Conservation (phyloP, 37 sponge, comb jelly and placozoan species). For the Petrosia ficiformis region DNA sequence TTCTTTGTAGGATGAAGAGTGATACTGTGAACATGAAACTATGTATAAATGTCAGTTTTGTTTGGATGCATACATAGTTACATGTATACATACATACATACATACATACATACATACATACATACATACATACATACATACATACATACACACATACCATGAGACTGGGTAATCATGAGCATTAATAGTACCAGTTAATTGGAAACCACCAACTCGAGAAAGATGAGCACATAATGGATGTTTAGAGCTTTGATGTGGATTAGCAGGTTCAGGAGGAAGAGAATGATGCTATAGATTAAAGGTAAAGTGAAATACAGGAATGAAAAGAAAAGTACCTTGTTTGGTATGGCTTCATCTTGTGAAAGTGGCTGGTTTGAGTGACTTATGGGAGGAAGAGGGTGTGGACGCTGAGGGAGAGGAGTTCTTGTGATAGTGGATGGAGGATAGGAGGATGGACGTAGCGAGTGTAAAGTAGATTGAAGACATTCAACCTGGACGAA, state of each 20-base stretch:
- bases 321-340: conserved; percentile 11
- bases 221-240: conserved; percentile 69
- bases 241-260: conserved; percentile 28
- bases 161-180: conserved; percentile 66
- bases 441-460: conserved; percentile 7
- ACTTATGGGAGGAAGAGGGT: not conserved
- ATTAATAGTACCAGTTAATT: conserved; percentile 11
- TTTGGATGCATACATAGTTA: too few relatives aligned
- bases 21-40: conserved; percentile 9
- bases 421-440: not conserved
- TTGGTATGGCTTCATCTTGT: conserved; percentile 1
- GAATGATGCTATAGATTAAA: not conserved
- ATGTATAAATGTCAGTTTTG: not conserved
- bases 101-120: too few relatives aligned
- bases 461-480: conserved; percentile 70
- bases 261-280: conserved; percentile 51
- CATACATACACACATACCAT: conserved; percentile 7
- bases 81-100: not conserved
- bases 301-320: not conserved
- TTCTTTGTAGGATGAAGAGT: conserved; percentile 72
- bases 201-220: conserved; percentile 73
- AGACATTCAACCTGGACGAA: conserved; percentile 52
- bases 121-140: too few relatives aligned
- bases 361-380: not conserved
- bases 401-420: not conserved